Evolutionary conservation across 2,113 vertebrate species (phyloP).

Genomic region (Irena cyanogastra): DNA sequence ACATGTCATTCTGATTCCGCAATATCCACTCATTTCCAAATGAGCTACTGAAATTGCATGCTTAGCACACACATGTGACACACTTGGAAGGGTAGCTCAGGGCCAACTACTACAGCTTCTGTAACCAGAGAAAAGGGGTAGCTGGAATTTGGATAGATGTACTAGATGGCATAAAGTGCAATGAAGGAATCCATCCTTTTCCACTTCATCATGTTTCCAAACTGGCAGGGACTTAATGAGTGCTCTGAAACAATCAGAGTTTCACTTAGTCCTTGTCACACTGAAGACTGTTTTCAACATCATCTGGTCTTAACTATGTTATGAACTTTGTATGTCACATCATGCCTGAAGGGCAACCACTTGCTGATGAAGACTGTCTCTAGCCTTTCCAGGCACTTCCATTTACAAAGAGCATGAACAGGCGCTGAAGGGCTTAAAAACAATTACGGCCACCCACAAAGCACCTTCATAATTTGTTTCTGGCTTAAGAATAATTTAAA

Average conservation of each 20-base stretch:
- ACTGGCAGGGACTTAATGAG: not conserved
- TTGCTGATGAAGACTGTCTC: not conserved
- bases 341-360: not conserved
- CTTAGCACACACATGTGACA: accelerated
- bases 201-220: not conserved
- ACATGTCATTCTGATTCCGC: not conserved
- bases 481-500: not conserved
- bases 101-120: not conserved
- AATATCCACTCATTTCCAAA: not conserved
- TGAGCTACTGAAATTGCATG: not conserved
- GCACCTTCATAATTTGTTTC: not conserved
- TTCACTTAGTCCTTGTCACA: not conserved
- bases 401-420: not conserved
- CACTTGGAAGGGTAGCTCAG: not conserved
- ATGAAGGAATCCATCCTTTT: not conserved
- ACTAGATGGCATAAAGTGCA: not conserved
- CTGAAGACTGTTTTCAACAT: not conserved
- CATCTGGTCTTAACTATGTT: not conserved
- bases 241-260: not conserved
- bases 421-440: not conserved
- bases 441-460: not conserved
- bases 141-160: not conserved
- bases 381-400: not conserved
- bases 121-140: not conserved
- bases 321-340: not conserved